phyloP scores from a whole-genome alignment of 2,888 invertebrate genomes.

The Nipponacmea schrenckii region DNA sequence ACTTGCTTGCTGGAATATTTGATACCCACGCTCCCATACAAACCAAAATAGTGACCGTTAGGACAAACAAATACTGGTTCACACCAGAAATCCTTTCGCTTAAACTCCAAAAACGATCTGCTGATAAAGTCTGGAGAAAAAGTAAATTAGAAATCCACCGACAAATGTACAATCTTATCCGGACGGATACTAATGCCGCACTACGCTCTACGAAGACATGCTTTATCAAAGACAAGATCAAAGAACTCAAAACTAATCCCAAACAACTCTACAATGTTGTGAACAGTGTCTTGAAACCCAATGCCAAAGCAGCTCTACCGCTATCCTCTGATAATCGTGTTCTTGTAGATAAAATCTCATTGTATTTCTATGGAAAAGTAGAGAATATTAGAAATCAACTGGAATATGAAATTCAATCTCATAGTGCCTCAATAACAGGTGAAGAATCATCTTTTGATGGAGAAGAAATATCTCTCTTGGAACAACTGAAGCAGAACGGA shows the following conservation, averaged over 20 bases:
- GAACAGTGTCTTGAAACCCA: background rate
- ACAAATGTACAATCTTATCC: background rate
- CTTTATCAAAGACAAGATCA: background rate
- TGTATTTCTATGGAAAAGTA: background rate
- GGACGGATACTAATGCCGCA: background rate
- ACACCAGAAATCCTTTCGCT: background rate
- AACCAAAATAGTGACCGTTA: background rate
- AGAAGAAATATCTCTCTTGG: too few relatives aligned
- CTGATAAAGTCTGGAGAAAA: background rate
- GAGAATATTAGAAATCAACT: background rate
- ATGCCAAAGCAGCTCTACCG: background rate
- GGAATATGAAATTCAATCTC: background rate
- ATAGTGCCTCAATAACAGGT: background rate
- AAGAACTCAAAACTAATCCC: background rate
- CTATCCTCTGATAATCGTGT: background rate
- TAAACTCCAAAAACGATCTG: background rate
- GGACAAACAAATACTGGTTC: background rate
- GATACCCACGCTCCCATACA: background rate
- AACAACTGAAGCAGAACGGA: too few relatives aligned
- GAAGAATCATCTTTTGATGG: background rate
- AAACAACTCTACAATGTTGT: background rate
- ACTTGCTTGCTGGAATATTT: background rate
- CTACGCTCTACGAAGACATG: background rate
- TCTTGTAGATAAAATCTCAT: background rate
- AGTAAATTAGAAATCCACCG: constrained; percentile 3